These are phyloP conservation scores for Orientallactaga sibirica DNA, from an alignment of 2,797 vertebrate species.

Conservation along the genomic window DNA sequence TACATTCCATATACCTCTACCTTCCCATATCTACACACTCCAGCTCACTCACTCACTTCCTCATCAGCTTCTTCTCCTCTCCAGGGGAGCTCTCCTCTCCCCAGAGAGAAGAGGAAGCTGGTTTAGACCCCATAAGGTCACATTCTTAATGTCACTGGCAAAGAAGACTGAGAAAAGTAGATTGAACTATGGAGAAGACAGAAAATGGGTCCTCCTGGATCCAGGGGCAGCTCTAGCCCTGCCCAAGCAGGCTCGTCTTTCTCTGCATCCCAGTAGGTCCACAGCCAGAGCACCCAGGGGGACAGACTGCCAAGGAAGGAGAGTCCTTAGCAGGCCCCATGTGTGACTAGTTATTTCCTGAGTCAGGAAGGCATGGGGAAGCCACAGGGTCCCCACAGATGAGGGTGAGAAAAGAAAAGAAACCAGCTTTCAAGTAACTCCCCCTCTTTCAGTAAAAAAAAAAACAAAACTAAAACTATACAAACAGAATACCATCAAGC, in stretches of 20 bases:
- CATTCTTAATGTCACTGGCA: background rate
- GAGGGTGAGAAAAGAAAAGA: background rate
- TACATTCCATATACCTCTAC: background rate
- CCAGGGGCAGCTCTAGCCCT: background rate
- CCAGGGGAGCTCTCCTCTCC: background rate
- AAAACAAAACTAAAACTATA: background rate
- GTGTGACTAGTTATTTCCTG: background rate
- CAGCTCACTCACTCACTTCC: background rate
- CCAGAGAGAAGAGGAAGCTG: background rate
- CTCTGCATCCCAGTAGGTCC: background rate
- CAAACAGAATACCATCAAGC: background rate
- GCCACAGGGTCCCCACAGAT: background rate
- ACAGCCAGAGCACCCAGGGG: background rate
- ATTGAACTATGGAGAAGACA: background rate
- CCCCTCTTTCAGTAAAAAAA: conserved; percentile 3
- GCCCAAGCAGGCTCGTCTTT: background rate
- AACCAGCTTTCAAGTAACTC: background rate
- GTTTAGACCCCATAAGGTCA: background rate
- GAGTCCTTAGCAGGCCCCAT: background rate
- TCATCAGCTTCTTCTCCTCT: background rate
- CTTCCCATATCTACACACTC: background rate
- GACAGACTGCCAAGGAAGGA: background rate
- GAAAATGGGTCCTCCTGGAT: background rate
- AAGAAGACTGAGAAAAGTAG: conserved; percentile 11
- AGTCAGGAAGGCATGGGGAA: background rate